Evolutionary conservation across 92 coral and sea anemone species (phyloP), one percentile per base, ranked within the genome.

Genomic region (Porites cylindrica): DNA sequence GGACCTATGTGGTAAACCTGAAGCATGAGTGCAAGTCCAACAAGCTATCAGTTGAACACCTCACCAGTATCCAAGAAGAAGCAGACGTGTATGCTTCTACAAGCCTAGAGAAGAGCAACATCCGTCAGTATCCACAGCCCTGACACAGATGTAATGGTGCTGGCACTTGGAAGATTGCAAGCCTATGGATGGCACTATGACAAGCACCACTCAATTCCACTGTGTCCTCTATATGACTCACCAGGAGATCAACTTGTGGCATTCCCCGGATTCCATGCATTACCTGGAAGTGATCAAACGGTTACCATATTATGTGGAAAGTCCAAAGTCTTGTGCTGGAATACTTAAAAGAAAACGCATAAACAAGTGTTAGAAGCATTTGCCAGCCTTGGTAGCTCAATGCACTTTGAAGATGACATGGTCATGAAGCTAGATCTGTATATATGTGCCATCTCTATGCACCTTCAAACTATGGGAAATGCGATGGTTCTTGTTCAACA

Each of bases 101-200:
- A 85, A 24, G 85, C 90, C 61, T 21, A 86, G 24, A 58, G 87
- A 72, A 83, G 78, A 70, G 88, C 91, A 14, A 62, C 83, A 19
- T 88, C 88, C 67, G 76, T 88, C 68, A 4, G 63, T n/a, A 88
- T 88, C 19, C 75, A 81, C 53, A 88, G 91, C 72, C 88, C 91
- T 8, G 91, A 88, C 53, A 88, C 83, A 9, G 91, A 87, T 68
- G 91, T 80, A 53, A 17, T 80, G 58, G 86, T 87, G 71, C 82
- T 80, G 26, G 86, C 82, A 0, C n/a, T 18, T 89, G 88, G 84
- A 68, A 18, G 21, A 43, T 52, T 53, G 61, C 64, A 68, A 72
- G 87, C 10, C 70, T 83, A 9, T 83, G 80, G 89, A 70, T 52
- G 93, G 93, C 61, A 84, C 85, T 56, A 85, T 66, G 93, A 7